A percentile compares a stretch with the other conserved stretches of the same genome.
Conservation (phyloP, 2,113 vertebrate species). For the Monarcha castaneiventris region DNA sequence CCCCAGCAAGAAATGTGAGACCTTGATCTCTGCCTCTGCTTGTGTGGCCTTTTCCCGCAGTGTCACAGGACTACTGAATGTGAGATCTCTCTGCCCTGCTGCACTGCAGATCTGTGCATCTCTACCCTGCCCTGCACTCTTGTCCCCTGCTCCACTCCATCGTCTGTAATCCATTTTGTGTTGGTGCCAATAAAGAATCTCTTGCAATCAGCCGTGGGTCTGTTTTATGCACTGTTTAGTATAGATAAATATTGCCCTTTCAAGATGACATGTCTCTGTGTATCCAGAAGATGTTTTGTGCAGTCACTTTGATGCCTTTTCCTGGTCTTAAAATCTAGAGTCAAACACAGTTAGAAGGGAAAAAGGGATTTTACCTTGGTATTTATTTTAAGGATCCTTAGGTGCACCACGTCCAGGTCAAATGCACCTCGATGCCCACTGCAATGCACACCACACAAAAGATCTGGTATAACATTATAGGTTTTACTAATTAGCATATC, state of each 20-base stretch:
- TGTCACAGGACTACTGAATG: fast-evolving
- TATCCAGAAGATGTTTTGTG: neutral
- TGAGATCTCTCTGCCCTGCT: neutral
- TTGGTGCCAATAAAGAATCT: neutral
- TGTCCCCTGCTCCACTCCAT: neutral
- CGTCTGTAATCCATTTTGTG: neutral
- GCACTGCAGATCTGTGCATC: neutral
- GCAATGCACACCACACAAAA: too few species aligned
- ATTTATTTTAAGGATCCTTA: too few species aligned
- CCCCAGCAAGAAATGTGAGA: fast-evolving
- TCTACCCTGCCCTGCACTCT: neutral
- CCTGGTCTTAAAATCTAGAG: too few species aligned
- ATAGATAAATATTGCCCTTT: neutral
- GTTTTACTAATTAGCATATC: too few species aligned
- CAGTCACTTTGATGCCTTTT: too few species aligned
- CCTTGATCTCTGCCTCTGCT: neutral
- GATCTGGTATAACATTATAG: too few species aligned
- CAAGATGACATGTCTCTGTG: neutral
- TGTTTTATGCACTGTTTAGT: neutral
- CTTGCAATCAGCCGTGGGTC: neutral
- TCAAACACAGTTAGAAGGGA: too few species aligned
- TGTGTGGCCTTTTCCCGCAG: neutral
- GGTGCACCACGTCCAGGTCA: too few species aligned
- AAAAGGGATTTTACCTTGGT: too few species aligned
- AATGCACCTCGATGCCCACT: too few species aligned